A percentile compares a stretch with the other conserved stretches of the same genome.
These are phyloP conservation scores for Acrocephalus scirpaceus DNA, from an alignment of 2,797 vertebrate species.

Conservation along the genomic window DNA sequence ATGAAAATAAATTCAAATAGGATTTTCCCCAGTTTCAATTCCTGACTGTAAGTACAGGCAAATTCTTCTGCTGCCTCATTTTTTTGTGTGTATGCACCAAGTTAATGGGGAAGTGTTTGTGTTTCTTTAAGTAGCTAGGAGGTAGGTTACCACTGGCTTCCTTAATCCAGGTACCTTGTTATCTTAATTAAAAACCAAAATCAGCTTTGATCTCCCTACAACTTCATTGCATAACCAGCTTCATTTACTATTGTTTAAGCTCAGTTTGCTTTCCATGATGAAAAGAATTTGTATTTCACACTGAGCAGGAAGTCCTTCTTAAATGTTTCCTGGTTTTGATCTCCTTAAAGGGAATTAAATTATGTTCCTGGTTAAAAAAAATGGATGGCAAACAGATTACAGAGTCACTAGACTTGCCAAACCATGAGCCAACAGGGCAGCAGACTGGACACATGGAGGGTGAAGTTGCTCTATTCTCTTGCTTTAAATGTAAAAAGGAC, in stretches of 20 bases:
- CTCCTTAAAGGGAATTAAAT: constrained; percentile 53
- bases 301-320: constrained; percentile 70
- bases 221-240: constrained; percentile 61
- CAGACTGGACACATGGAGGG: neutral
- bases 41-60: neutral
- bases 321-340: constrained; percentile 70
- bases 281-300: constrained; percentile 70
- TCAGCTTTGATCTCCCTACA: constrained; percentile 57
- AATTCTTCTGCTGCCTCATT: neutral
- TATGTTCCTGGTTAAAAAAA: constrained; percentile 40
- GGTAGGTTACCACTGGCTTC: constrained; percentile 39
- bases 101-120: constrained; percentile 56
- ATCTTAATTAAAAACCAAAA: constrained; percentile 65
- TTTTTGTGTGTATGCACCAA: neutral
- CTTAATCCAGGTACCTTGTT: constrained; percentile 56
- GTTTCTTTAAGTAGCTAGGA: constrained; percentile 30
- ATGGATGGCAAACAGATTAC: constrained; percentile 21
- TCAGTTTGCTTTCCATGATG: constrained; percentile 63
- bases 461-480: neutral
- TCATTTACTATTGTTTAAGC: constrained; percentile 69
- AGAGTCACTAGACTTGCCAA: neutral
- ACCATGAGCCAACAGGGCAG: neutral
- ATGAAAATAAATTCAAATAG: neutral
- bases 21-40: neutral
- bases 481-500: neutral